Base-by-base conservation (phyloP, 2,888 invertebrate genomes). In the Amiota mariae region DNA sequence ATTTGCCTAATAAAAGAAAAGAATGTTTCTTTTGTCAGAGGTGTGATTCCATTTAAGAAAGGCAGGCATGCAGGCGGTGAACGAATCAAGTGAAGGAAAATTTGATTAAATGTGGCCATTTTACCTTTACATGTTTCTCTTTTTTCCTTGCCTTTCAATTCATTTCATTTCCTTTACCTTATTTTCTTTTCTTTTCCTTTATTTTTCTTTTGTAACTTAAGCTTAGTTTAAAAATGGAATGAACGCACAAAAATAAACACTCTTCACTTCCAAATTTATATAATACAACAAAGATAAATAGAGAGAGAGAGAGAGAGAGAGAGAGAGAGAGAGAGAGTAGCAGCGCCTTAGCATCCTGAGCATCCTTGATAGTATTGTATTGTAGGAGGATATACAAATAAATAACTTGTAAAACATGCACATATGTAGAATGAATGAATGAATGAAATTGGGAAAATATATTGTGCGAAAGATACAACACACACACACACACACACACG, bases 361-460 rank as follows among this genome's bases (percentile, higher is more conserved):
- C 36, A 36, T 36, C 36, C 36, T 36, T 36, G 36, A 36, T 2
- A 36, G 36, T 36, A 36, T 36, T 36, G 36, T 36, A 36, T 36
- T 36, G 36, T 36, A 36, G 36, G 36, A 36, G 36, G 36, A 63
- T 84, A 81, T 81, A 79, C 85, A 86, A 83, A 85, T 83, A 86
- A 83, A 83, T 86, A 83, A 83, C 83, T 83, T 83, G 83, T 83
- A 86, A 85, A 86, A 86, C 86, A 86, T 83, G 82, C 86, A 83
- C 83, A 83, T 86, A 85, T 85, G 83, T 85, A 83, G 83, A 85
- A 83, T 82, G 84, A 83, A 82, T 85, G 82, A 85, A 86, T 83
- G 82, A 85, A 36, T 36, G 8, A 85, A 82, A 82, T 83, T 82
- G 77, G 76, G 78, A 83, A 81, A 80, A 78, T 73, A 59, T 18